These are phyloP conservation scores for Gavia stellata DNA, from an alignment of 2,113 vertebrate species.

Conservation along the genomic window DNA sequence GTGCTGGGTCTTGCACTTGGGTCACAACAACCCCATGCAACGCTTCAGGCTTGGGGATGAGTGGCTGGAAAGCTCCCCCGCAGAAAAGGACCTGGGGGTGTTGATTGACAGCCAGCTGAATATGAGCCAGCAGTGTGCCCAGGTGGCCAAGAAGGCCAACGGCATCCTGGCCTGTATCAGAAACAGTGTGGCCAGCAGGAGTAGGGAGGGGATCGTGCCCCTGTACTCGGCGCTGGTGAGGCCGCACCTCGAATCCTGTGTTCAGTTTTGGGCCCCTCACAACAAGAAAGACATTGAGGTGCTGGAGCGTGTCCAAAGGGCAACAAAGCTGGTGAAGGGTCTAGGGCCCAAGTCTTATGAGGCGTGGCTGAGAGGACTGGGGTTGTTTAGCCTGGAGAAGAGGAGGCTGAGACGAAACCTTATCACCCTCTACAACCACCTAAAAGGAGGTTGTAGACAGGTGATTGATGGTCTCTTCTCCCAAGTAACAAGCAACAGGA, in stretches of 20 bases:
- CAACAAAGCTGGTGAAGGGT: not conserved
- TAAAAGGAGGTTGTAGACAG: too few relatives aligned
- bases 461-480: too few relatives aligned
- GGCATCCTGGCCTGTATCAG: not conserved
- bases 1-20: not conserved
- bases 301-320: not conserved
- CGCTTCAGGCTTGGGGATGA: not conserved
- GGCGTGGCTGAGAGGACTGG: not conserved
- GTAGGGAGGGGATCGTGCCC: not conserved
- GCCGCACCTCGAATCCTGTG: not conserved
- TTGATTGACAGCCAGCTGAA: not conserved
- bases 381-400: not conserved
- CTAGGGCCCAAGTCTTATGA: not conserved
- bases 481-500: too few relatives aligned
- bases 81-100: not conserved
- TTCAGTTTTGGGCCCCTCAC: not conserved
- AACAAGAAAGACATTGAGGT: not conserved
- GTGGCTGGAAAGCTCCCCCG: not conserved
- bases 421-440: too few relatives aligned
- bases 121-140: not conserved
- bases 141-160: not conserved
- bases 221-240: not conserved
- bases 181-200: not conserved
- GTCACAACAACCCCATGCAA: not conserved
- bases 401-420: not conserved